Percentiles rank a stretch among this genome's conserved stretches.
phyloP scores from a whole-genome alignment of 1,140 invertebrate species.

The Anoplophora glabripennis region DNA sequence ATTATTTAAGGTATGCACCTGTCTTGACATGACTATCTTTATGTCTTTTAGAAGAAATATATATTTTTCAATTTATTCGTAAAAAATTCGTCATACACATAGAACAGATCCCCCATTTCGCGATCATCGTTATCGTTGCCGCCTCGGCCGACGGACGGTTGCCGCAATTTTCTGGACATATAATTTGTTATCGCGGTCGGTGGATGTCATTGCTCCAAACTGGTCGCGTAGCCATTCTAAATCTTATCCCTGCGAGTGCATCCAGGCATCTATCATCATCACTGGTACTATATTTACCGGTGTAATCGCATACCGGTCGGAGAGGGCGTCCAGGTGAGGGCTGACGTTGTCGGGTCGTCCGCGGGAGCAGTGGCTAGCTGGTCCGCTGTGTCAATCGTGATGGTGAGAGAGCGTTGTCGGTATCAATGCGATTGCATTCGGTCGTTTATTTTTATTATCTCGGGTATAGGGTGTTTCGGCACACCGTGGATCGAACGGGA shows the following conservation, averaged over 20 bases:
- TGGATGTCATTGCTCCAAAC: slow-evolving; percentile 28
- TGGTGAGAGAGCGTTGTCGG: slow-evolving; percentile 12
- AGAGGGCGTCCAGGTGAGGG: slow-evolving; percentile 7
- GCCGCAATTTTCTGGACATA: no score
- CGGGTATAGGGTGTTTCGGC: not conserved
- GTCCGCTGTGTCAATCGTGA: slow-evolving; percentile 23
- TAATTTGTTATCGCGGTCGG: not conserved
- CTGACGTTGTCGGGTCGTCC: slow-evolving; percentile 5
- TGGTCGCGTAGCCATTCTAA: slow-evolving; percentile 25
- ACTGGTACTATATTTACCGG: slow-evolving; percentile 31
- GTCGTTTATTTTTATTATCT: not conserved
- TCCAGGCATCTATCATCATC: slow-evolving; percentile 34
- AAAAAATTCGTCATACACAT: no score
- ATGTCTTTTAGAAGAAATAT: no score
- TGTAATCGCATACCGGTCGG: slow-evolving; percentile 27
- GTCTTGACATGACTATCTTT: no score
- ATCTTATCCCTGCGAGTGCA: slow-evolving; percentile 18
- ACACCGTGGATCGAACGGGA: not conserved
- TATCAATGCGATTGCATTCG: slow-evolving; percentile 24
- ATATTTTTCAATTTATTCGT: no score
- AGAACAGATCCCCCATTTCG: no score
- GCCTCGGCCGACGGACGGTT: no score
- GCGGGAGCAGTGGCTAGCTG: slow-evolving; percentile 9
- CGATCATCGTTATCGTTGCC: no score
- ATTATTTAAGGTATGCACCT: no score